These are phyloP conservation scores for Stegodyphus mimosarum DNA, from an alignment of 1,140 invertebrate genomes.

Conservation along the genomic window DNA sequence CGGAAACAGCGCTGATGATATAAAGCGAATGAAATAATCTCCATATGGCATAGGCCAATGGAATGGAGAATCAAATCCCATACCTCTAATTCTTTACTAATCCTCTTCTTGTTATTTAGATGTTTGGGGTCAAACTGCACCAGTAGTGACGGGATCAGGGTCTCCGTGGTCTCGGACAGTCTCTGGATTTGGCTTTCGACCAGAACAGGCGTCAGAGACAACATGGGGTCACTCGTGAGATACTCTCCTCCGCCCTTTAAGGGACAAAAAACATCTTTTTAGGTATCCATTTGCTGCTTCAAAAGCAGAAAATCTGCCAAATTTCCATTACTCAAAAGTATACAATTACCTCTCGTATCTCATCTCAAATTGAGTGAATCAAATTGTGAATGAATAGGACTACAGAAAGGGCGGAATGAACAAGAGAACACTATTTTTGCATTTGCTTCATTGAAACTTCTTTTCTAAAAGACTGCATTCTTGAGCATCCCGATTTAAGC, in stretches of 20 bases:
- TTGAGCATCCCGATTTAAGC: background rate
- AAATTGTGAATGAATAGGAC: background rate
- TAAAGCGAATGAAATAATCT: background rate
- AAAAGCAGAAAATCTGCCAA: slow-evolving; percentile 54
- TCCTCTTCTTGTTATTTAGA: slow-evolving; percentile 90
- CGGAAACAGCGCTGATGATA: background rate
- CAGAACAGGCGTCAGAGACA: slow-evolving; percentile 79
- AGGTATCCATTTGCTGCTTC: slow-evolving; percentile 25
- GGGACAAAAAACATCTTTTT: slow-evolving; percentile 59
- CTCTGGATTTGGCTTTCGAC: slow-evolving; percentile 85
- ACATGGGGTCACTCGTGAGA: slow-evolving; percentile 41
- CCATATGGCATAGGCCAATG: slow-evolving; percentile 39
- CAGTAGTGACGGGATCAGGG: slow-evolving; percentile 81
- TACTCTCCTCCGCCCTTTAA: slow-evolving; percentile 51
- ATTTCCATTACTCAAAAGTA: background rate
- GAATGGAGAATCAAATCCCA: slow-evolving; percentile 55
- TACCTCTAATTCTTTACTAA: slow-evolving; percentile 91
- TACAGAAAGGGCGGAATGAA: background rate
- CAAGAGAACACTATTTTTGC: no score
- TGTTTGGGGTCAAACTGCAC: slow-evolving; percentile 79
- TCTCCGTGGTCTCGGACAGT: slow-evolving; percentile 83
- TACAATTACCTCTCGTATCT: no score
- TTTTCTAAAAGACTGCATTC: background rate
- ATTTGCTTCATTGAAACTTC: no score
- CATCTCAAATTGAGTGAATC: background rate